These are phyloP conservation scores for Lucifuga dentata DNA, from an alignment of 2,113 vertebrate species.

Conservation along the genomic window DNA sequence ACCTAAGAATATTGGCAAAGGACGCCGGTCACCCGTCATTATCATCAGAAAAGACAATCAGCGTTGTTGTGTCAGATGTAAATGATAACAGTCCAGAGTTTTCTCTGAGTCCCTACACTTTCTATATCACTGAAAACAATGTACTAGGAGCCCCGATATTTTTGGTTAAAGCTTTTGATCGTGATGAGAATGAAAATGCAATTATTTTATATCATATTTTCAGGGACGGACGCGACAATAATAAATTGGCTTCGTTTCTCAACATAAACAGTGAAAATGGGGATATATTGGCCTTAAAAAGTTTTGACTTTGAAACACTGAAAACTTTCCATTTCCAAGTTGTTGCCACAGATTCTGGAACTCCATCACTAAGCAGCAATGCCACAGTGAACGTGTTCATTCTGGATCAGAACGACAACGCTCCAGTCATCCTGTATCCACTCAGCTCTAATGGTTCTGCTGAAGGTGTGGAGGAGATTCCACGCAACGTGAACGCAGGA, in stretches of 20 bases:
- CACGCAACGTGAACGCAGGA: conserved; percentile 54
- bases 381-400: conserved; percentile 54
- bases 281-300: conserved; percentile 30
- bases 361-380: conserved; percentile 54
- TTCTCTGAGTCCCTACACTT: conserved; percentile 51
- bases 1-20: conserved; percentile 61
- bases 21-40: conserved; percentile 59
- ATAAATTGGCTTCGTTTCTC: conserved; percentile 17
- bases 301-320: conserved; percentile 44
- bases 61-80: conserved; percentile 57
- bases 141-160: conserved; percentile 13
- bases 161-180: conserved; percentile 7
- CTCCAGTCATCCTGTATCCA: conserved; percentile 33
- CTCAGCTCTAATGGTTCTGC: conserved; percentile 23
- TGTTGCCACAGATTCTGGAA: conserved; percentile 68
- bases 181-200: conserved; percentile 29
- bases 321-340: conserved; percentile 60
- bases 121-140: conserved; percentile 55
- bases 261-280: conserved; percentile 44
- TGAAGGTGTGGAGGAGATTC: conserved; percentile 34
- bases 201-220: conserved; percentile 20
- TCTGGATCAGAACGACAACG: conserved; percentile 44
- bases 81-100: conserved; percentile 76
- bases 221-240: background rate
- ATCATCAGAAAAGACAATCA: conserved; percentile 57